phyloP scores from a whole-genome alignment of 2,797 vertebrate species.

The Knipowitschia caucasica region DNA sequence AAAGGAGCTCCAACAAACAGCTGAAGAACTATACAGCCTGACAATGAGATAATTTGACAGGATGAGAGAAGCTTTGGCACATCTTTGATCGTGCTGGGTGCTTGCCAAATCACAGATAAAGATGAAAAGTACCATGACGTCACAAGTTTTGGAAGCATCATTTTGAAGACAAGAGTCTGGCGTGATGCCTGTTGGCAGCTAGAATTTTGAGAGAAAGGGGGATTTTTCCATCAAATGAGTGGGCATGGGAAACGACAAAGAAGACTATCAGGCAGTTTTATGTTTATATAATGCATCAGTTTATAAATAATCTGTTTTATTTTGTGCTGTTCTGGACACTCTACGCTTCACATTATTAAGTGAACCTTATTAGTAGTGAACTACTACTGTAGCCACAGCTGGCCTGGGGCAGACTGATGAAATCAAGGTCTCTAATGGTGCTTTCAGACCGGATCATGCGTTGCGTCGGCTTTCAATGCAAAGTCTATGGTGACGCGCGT shows the following conservation, averaged over 20 bases:
- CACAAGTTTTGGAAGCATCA: background rate
- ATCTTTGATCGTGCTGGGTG: constrained; percentile 7
- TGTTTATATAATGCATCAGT: no score
- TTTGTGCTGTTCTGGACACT: no score
- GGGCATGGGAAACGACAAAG: background rate
- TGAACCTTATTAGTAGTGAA: no score
- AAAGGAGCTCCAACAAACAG: constrained; percentile 25
- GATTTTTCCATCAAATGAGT: constrained; percentile 3
- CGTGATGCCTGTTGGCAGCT: constrained; percentile 4
- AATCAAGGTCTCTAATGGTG: no score
- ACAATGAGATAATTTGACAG: constrained; percentile 11
- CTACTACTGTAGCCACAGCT: no score
- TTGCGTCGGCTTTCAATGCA: no score
- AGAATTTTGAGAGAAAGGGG: background rate
- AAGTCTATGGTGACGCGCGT: no score
- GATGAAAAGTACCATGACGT: background rate
- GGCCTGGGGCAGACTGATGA: no score
- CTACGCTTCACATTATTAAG: no score
- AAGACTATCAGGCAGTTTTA: background rate
- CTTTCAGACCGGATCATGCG: no score
- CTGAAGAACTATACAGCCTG: constrained; percentile 19
- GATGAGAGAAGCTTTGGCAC: constrained; percentile 4
- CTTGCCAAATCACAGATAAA: background rate
- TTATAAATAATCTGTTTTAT: no score
- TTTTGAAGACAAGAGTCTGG: background rate